Conservation (phyloP, 1,140 invertebrate genomes). For the Ridgeia piscesae region DNA sequence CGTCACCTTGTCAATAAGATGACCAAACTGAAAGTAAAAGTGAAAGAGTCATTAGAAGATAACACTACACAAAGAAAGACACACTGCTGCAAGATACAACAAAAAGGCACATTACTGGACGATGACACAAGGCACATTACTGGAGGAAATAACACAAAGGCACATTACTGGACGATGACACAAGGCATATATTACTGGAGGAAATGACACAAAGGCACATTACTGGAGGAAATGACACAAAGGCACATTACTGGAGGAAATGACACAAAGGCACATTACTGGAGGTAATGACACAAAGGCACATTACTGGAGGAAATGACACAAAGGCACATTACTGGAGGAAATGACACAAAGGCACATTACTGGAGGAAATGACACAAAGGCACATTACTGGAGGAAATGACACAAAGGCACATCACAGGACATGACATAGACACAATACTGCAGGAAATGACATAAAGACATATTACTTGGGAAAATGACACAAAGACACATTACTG, state of each 20-base stretch:
- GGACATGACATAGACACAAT: no score
- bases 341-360: neutral
- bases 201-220: neutral
- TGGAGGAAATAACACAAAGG: neutral
- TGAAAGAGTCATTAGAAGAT: neutral
- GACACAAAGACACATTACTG: neutral
- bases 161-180: neutral
- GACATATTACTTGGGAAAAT: neutral
- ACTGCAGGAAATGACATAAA: neutral
- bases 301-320: no score
- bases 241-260: neutral
- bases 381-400: no score
- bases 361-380: neutral
- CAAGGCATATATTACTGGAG: neutral
- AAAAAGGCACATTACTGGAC: neutral
- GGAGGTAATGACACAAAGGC: no score
- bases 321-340: no score
- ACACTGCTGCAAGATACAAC: neutral
- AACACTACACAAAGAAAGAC: neutral
- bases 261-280: neutral
- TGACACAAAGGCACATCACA: no score
- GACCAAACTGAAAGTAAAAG: constrained; percentile 5
- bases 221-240: neutral
- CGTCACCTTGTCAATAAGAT: neutral
- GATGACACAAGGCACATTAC: neutral